Base-by-base conservation (phyloP, 2,113 vertebrate genomes). In the Pomatorhinus ruficollis region DNA sequence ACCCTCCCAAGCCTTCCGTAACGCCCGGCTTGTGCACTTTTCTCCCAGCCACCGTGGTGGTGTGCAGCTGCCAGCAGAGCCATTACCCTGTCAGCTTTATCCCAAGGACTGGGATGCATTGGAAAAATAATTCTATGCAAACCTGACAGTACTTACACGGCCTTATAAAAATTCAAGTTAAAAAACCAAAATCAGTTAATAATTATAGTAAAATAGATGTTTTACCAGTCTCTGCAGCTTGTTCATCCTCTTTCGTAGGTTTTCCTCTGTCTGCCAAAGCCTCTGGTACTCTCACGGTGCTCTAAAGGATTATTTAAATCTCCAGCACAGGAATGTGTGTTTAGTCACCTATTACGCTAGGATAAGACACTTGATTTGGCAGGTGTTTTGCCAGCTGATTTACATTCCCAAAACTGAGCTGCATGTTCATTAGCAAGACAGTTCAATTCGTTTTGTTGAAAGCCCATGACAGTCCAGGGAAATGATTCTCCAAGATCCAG, bases 321-420 rank as follows among this genome's bases (percentile, higher is more conserved):
- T 94, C 86, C 85, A 78, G 72, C 75, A 39, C 3, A 87, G 93
- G 91, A 96, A 93, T 95, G 83, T 91, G 89, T 91, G 68, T 90
- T 97, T 94, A 95, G 96, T 97, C 97, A 96, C 68, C 84, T 79
- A 94, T 96, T 96, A 97, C 39, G 49, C 71, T 86, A 61, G 71
- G 50, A 30, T 83, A 95, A 86, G 71, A 95, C 85, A 66, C 89
- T 93, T 95, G 83, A 88, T 76, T 90, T 89, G 93, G 83, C 90
- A 95, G 92, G 72, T 94, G 44, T 63, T 92, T 77, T 85, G 79
- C 89, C 82, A 93, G 61, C 83, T 92, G 37, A 92, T 93, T 94
- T 89, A 72, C 82, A 88, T 84, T 68, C 74, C 81, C 61, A 53
- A 76, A 93, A 71, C 0, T 3, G 49, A 35, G 39, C 45, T 94